Percentiles rank a stretch among this genome's conserved stretches.
These are phyloP conservation scores for Pan troglodytes DNA, from an alignment of 2,113 vertebrate species.

Conservation along the genomic window DNA sequence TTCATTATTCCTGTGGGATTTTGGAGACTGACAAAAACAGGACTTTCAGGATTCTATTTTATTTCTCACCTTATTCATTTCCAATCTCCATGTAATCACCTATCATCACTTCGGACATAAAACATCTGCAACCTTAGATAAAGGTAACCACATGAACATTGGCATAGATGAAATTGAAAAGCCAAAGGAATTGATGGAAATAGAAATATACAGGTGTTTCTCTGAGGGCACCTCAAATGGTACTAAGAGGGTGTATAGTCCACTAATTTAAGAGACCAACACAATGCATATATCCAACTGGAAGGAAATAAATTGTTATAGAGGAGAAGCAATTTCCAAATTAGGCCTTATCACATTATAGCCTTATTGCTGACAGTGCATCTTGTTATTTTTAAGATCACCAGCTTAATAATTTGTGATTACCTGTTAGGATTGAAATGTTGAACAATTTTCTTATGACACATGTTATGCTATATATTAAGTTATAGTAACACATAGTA, in stretches of 20 bases:
- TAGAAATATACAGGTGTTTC: not conserved
- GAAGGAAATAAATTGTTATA: not conserved
- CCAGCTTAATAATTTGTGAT: not conserved
- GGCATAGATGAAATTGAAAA: not conserved
- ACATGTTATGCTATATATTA: not conserved
- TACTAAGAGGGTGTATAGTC: not conserved
- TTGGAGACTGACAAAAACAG: not conserved
- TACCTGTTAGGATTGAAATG: not conserved
- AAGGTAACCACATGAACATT: not conserved
- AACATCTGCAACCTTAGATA: not conserved
- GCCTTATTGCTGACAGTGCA: not conserved
- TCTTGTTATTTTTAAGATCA: not conserved
- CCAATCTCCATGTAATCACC: not conserved
- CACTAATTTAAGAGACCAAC: not conserved
- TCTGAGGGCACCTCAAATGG: not conserved
- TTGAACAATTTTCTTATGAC: not conserved
- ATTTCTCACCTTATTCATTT: not conserved
- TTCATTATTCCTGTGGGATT: not conserved
- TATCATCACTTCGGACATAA: not conserved
- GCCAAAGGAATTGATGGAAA: not conserved
- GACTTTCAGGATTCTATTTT: not conserved
- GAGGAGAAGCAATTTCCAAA: not conserved
- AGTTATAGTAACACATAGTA: not conserved
- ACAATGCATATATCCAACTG: not conserved
- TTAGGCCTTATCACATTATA: not conserved